phyloP scores from a whole-genome alignment of 2,888 invertebrate genomes.

The Zygaena filipendulae region DNA sequence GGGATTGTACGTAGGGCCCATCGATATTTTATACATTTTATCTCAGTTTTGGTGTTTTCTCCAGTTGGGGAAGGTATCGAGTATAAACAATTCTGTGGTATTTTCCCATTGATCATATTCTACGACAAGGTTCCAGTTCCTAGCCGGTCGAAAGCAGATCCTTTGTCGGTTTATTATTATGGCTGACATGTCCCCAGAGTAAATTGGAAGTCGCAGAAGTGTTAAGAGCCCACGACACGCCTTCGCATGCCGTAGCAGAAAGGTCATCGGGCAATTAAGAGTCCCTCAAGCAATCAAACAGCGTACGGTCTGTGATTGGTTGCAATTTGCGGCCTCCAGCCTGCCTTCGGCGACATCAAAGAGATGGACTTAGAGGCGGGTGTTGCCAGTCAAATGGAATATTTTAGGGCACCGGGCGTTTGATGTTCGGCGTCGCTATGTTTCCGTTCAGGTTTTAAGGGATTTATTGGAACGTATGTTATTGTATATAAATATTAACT shows the following conservation, averaged over 20 bases:
- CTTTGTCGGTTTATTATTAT: too few species aligned
- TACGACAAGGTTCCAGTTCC: too few species aligned
- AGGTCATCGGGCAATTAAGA: slow-evolving; percentile 63
- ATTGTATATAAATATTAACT: too few species aligned
- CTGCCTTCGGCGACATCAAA: slow-evolving; percentile 43
- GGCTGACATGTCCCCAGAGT: too few species aligned
- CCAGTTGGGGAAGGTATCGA: too few species aligned
- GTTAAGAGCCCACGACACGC: slow-evolving; percentile 42
- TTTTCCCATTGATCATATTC: too few species aligned
- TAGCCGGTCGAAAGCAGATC: too few species aligned
- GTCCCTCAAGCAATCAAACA: slow-evolving; percentile 61
- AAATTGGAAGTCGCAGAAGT: slow-evolving; percentile 43
- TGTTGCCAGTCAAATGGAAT: slow-evolving; percentile 58
- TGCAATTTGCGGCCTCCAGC: slow-evolving; percentile 35
- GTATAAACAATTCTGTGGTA: too few species aligned
- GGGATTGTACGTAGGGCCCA: too few species aligned
- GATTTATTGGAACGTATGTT: too few species aligned
- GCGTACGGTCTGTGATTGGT: slow-evolving; percentile 50
- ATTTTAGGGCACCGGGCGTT: slow-evolving; percentile 43
- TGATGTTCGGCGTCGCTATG: slow-evolving; percentile 30
- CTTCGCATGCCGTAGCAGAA: slow-evolving; percentile 33
- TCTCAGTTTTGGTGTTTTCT: too few species aligned
- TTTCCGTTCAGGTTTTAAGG: slow-evolving; percentile 4
- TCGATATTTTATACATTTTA: too few species aligned
- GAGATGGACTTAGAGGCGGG: slow-evolving; percentile 29